Conservation (phyloP, 2,888 invertebrate genomes). For the Miltochrista miniata region DNA sequence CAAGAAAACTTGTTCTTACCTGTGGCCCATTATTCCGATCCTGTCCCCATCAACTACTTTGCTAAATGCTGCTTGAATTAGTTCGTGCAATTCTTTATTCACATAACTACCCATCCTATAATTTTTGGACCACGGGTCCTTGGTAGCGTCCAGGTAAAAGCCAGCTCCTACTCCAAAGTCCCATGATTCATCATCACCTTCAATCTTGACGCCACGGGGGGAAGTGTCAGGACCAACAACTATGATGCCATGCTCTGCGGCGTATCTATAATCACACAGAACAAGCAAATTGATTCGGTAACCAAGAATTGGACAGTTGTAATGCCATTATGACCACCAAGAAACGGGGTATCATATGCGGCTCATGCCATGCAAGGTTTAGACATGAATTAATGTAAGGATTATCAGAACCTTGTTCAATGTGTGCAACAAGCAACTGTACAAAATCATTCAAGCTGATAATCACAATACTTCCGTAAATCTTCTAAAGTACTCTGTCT, state of each 20-base stretch:
- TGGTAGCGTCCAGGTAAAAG: constrained; percentile 96
- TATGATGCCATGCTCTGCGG: constrained; percentile 92
- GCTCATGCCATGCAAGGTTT: no score
- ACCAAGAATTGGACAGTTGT: no score
- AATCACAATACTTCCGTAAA: no score
- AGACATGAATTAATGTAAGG: no score
- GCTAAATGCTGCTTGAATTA: constrained; percentile 90
- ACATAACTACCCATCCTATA: constrained; percentile 98
- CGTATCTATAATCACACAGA: constrained; percentile 79
- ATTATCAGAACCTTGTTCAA: no score
- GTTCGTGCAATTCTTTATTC: constrained; percentile 91
- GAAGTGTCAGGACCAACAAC: constrained; percentile 98
- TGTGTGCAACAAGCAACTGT: no score
- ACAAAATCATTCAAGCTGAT: no score
- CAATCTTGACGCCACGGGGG: constrained; percentile 94
- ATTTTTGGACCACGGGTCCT: constrained; percentile 95
- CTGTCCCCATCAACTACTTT: constrained; percentile 77
- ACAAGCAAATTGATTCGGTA: no score
- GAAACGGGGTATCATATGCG: no score
- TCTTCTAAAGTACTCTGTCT: no score
- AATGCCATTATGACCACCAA: no score
- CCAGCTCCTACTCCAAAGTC: constrained; percentile 98
- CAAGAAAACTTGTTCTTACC: constrained; percentile 68
- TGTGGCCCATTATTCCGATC: constrained; percentile 92
- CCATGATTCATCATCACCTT: constrained; percentile 95